These are phyloP conservation scores for Sinelater perroti DNA, from an alignment of 2,888 invertebrate species.

Conservation along the genomic window DNA sequence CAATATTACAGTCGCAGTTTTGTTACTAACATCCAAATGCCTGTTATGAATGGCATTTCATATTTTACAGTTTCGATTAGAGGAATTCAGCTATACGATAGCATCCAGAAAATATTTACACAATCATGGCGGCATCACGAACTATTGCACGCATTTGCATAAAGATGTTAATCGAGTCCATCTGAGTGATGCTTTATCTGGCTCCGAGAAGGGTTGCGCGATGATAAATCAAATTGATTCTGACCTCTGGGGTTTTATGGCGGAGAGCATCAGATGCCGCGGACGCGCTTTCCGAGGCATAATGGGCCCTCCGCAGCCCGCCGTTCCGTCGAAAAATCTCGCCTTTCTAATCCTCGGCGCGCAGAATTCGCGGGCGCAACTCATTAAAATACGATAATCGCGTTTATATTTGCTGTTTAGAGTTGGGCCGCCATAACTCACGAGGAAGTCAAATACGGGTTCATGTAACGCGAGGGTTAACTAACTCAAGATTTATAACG, in stretches of 20 bases:
- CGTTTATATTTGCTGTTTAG: slow-evolving; percentile 57
- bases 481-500: slow-evolving; percentile 57
- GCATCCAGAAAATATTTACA: slow-evolving; percentile 39
- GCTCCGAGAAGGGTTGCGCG: slow-evolving; percentile 13
- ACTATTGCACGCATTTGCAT: slow-evolving; percentile 43
- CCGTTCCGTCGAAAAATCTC: not conserved
- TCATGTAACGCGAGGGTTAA: slow-evolving; percentile 53
- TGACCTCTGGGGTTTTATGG: slow-evolving; percentile 7
- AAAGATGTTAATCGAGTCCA: slow-evolving; percentile 43
- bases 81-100: no score
- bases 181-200: slow-evolving; percentile 39
- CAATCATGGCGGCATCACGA: slow-evolving; percentile 40
- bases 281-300: slow-evolving; percentile 3
- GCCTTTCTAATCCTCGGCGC: not conserved
- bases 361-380: slow-evolving; percentile 32
- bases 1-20: no score
- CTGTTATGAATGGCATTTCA: no score
- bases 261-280: no score
- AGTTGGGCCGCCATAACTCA: slow-evolving; percentile 56
- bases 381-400: slow-evolving; percentile 59
- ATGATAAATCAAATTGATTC: slow-evolving; percentile 23
- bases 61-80: no score
- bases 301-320: not conserved
- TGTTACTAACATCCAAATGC: no score
- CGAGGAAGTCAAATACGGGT: slow-evolving; percentile 56